Evolutionary conservation across 2,113 vertebrate genomes (phyloP).

Genomic region (Periophthalmus modestus): DNA sequence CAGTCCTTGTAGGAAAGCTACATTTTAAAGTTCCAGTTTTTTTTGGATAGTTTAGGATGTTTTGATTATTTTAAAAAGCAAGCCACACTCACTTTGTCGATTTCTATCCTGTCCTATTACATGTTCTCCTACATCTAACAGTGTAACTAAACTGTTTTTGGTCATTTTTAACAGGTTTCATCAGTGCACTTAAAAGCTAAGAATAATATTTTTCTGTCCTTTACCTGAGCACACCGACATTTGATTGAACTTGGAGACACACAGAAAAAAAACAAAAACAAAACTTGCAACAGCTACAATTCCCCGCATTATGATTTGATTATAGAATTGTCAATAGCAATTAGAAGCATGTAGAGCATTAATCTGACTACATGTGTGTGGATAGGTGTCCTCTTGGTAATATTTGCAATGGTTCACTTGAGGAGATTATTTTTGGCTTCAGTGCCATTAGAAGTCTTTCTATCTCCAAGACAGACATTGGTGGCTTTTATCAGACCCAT

Average conservation of each 20-base stretch:
- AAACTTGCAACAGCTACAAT: constrained; percentile 16
- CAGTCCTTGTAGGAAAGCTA: constrained; percentile 27
- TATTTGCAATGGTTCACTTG: constrained; percentile 25
- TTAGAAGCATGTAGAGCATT: neutral
- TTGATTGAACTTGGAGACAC: constrained; percentile 3
- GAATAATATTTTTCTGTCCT: constrained; percentile 8
- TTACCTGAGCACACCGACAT: constrained; percentile 32
- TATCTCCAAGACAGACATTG: constrained; percentile 4
- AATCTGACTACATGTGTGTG: constrained; percentile 5
- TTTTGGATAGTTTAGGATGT: neutral
- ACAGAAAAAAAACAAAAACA: constrained; percentile 9
- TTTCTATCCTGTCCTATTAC: too few species aligned
- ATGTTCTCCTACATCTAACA: neutral
- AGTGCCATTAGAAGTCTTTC: constrained; percentile 28
- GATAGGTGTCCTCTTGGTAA: constrained; percentile 50
- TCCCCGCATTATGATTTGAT: constrained; percentile 3
- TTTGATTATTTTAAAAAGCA: constrained; percentile 8
- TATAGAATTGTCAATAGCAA: constrained; percentile 17
- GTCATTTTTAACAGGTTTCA: constrained; percentile 30
- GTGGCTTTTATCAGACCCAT: constrained; percentile 7
- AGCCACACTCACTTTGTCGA: neutral
- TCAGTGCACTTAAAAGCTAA: constrained; percentile 10
- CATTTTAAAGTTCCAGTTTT: constrained; percentile 16
- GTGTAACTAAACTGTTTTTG: neutral
- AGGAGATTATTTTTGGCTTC: constrained; percentile 15